Base-by-base conservation (phyloP, 2,797 vertebrate species). In the Xyrichtys novacula region DNA sequence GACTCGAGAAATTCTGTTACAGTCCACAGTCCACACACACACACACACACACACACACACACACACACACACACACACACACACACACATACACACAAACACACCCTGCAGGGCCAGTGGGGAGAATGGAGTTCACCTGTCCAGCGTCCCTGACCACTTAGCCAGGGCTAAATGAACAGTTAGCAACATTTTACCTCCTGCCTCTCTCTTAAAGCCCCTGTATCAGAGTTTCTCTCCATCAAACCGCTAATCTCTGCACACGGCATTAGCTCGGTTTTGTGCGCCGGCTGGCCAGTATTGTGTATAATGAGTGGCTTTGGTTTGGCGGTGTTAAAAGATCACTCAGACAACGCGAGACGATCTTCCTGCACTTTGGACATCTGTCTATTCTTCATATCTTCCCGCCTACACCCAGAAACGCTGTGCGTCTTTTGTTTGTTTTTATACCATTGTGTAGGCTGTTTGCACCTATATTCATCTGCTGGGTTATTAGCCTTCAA, bases 1-100 rank as follows among this genome's bases (percentile, higher is more conserved):
- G 96, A 97, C 96, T 95, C 93, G 92, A 98, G 96, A 98, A 98
- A 98, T 97, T 98, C 96, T 98, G 96, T 98, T 98, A 98, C 96
- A 97, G 95, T 96, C 94, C 95, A 96, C 94, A 95, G n/a, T n/a
- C 32, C 32, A 34, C 32, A 34, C 32, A 34, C 32, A 34, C 32
- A 84, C 71, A 73, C 73, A 76, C 62, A 65, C 61, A 75, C 69
- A 76, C 67, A 70, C 56, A 40, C 43, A 12, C 32, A 34, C 32
- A 34, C 32, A 34, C 32, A 34, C 32, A 34, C 32, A 12, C 68
- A 84, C 52, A 88, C 85, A 87, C 58, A 75, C 89, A 85, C 88
- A 69, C 78, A 58, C 68, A 66, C 62, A 59, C 38, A 38, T 49
- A 56, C 54, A 60, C 55, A 32, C 61, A 54, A 20, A 48, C 54